phyloP scores from a whole-genome alignment of 1,140 invertebrate species.

The Papilio helenus region DNA sequence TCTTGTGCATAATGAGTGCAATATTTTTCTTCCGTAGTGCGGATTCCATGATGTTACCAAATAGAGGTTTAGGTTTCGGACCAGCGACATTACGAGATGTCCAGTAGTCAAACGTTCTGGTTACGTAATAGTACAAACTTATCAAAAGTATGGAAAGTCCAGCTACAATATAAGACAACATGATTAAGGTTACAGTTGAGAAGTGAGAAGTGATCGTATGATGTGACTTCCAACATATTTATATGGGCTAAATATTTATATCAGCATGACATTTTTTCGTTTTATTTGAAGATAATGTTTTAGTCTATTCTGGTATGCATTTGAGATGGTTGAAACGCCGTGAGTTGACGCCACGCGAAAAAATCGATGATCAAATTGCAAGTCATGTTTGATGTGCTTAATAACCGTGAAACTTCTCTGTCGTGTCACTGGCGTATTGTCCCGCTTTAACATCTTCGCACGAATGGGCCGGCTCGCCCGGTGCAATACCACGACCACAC shows the following conservation, averaged over 20 bases:
- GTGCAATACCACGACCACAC: no score
- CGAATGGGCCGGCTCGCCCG: no score
- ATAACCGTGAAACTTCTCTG: no score
- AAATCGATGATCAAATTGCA: no score
- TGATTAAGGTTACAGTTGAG: not conserved
- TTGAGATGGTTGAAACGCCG: no score
- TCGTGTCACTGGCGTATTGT: no score
- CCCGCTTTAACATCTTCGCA: no score
- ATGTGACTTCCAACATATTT: not conserved
- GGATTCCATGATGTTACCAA: conserved; percentile 47
- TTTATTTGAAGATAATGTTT: no score
- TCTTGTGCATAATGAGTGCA: conserved; percentile 32
- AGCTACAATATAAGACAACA: not conserved
- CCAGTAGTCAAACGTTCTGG: conserved; percentile 43
- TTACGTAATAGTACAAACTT: conserved; percentile 40
- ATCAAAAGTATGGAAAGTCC: not conserved
- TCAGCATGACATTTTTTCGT: not conserved
- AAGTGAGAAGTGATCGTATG: not conserved
- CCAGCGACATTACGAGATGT: conserved; percentile 44
- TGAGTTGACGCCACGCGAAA: no score
- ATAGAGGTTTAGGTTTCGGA: conserved; percentile 43
- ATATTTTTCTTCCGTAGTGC: conserved; percentile 38
- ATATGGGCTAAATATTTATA: not conserved
- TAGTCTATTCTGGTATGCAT: no score
- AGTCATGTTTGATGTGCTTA: no score